Evolutionary conservation across 2,888 invertebrate genomes (phyloP), one percentile per base, ranked within the genome.

Genomic region (Patella caerulea): DNA sequence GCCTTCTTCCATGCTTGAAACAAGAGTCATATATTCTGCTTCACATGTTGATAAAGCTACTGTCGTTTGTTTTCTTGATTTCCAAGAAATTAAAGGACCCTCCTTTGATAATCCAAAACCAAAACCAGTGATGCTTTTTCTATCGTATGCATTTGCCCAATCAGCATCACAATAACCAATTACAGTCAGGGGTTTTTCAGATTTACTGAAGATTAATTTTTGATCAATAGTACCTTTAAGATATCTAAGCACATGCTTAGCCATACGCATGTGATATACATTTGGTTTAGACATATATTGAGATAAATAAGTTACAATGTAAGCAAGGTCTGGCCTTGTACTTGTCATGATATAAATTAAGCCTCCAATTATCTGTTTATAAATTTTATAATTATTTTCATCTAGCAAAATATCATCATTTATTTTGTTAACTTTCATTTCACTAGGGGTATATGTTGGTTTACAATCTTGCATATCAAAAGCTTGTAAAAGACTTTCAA

Each of bases 21-120:
- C 75, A n/a, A 81, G 59, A 29, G 84, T 81, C 74, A 82, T 83
- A 70, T 84, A 86, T 72, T 85, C 86, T 19, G 83, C 82, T 75
- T 86, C 86, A 72, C 81, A 79, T 17, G 85, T 79, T 12, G 82
- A 82, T 2, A 80, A 73, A 14, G 83, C 83, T 15, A 85, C 81
- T 9, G 78, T 81, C 14, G 76, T 71, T 34, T 86, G 82, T 45
- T 80, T 76, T 69, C 77, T 81, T 11, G 71, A 73, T 24, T 53
- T 74, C 81, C 82, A 83, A 2, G 78, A 76, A 14, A 79, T 83
- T 56, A 55, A 75, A 65, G 80, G 70, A 59, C 74, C 52, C 15
- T 45, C n/a, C 45, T 78, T 54, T n/a, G 73, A 29, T 29, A 78
- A 52, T 19, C n/a, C n/a, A n/a, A n/a, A n/a, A n/a, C n/a, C n/a